Conservation (phyloP, 2,888 invertebrate genomes). For the Xestobium rufovillosum region DNA sequence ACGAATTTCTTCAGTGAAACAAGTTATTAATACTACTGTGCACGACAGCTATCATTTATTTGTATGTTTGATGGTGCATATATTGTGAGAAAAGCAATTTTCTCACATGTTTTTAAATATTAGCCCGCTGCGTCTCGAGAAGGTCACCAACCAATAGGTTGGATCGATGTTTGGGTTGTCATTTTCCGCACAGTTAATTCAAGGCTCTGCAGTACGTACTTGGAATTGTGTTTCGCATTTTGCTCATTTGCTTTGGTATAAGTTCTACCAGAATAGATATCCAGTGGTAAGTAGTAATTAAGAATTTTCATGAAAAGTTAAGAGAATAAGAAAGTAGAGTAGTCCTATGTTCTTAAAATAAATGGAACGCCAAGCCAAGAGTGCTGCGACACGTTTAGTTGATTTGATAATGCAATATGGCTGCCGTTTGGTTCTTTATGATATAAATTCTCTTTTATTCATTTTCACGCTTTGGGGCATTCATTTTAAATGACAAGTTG, state of each 20-base stretch:
- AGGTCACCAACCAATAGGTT: slow-evolving; percentile 44
- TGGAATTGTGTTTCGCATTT: slow-evolving; percentile 59
- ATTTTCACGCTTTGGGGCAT: no score
- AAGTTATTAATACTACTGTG: no score
- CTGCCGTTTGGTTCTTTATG: no score
- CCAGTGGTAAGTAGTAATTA: slow-evolving; percentile 36
- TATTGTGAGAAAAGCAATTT: no score
- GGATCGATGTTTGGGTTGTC: slow-evolving; percentile 65
- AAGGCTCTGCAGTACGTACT: slow-evolving; percentile 61
- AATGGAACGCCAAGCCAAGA: no score
- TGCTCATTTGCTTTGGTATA: slow-evolving; percentile 55
- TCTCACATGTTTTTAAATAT: not conserved
- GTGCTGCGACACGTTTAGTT: no score
- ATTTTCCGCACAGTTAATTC: slow-evolving; percentile 56
- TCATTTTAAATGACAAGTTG: not conserved
- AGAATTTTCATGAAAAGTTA: slow-evolving; percentile 5
- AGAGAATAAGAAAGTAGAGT: no score
- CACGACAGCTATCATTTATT: no score
- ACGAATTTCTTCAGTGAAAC: no score
- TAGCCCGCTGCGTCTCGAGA: not conserved
- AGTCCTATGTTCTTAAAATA: no score
- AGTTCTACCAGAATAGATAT: slow-evolving; percentile 43
- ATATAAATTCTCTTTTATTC: not conserved
- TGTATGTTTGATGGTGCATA: no score
- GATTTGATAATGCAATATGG: slow-evolving; percentile 1